Evolutionary conservation across 1,140 invertebrate genomes (phyloP), one percentile per base, ranked within the genome.

Genomic region (Bilobella aurantiaca): DNA sequence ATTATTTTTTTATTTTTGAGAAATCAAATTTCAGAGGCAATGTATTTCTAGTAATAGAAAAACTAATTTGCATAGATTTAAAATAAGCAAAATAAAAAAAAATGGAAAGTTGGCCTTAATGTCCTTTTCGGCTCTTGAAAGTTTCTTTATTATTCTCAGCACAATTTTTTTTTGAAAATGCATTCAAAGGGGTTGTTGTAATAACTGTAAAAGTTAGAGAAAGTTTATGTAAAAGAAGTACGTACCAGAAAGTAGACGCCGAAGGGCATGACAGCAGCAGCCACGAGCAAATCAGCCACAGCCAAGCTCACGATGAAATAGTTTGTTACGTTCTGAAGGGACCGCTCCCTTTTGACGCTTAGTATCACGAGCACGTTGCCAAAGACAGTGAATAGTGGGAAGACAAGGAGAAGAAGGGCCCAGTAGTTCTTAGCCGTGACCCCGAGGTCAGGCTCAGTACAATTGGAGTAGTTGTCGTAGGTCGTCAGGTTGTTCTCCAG

Each of bases 261-360:
- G 77, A 96, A 96, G 16, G 96, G 95, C 96, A 99, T 99, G 66
- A 98, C 96, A 56, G 96, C 85, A 3, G 93, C 86, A 29, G 94
- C 95, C 1, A 99, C 95, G 65, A 98, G 82, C 25, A 98, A 84
- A 81, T 98, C 96, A 16, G 96, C 96, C 8, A 59, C 32, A 3
- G 60, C 32, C 72, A 98, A 80, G 67, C 92, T 96, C 69, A 96
- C 93, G 76, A 98, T 98, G 81, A 98, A 97, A 79, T 97, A 98
- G 80, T 98, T 98, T 58, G 95, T 98, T 63, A 92, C 92, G 5
- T 93, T 95, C 76, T 96, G 91, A 53, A 97, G 78, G 58, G 89
- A 85, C 69, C 92, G 82, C 78, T 97, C 94, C 53, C 90, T 82
- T 62, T 87, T 86, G 8, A 99, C 95, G 73, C 90, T 91, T 72